These are phyloP conservation scores for Drosophila quadrilineata DNA, from an alignment of 1,140 invertebrate genomes.

Conservation along the genomic window DNA sequence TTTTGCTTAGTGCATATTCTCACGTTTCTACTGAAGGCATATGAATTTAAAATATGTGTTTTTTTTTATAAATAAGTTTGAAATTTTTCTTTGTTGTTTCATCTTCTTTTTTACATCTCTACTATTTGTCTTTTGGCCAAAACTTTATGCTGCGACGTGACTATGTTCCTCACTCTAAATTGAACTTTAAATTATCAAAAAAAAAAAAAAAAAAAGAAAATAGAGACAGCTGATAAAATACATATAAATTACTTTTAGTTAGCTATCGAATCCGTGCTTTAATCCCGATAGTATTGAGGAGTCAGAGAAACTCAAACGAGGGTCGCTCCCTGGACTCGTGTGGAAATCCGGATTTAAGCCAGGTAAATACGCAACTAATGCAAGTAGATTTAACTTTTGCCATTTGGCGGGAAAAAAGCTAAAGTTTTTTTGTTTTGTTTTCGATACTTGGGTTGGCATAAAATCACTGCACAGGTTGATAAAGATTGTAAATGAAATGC, in stretches of 20 bases:
- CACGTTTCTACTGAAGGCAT: no score
- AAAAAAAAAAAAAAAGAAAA: slow-evolving; percentile 27
- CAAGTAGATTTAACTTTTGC: slow-evolving; percentile 67
- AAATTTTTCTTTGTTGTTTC: no score
- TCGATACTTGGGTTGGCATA: not conserved
- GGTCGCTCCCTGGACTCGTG: no score
- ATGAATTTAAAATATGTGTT: no score
- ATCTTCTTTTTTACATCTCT: no score
- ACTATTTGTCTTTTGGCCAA: no score
- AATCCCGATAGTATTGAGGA: slow-evolving; percentile 41
- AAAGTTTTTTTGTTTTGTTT: slow-evolving; percentile 46
- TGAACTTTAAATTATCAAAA: slow-evolving; percentile 59
- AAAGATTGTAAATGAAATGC: slow-evolving; percentile 66
- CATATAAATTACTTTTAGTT: no score
- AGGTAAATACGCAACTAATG: slow-evolving; percentile 65
- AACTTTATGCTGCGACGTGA: no score
- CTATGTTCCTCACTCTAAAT: slow-evolving; percentile 6
- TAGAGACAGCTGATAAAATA: slow-evolving; percentile 30
- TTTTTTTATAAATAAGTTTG: no score
- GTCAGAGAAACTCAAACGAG: slow-evolving; percentile 5
- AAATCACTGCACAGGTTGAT: slow-evolving; percentile 51
- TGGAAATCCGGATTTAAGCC: slow-evolving; percentile 35
- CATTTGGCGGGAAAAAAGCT: slow-evolving; percentile 33
- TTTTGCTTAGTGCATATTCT: no score
- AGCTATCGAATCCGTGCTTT: slow-evolving; percentile 10